Evolutionary conservation across 2,113 vertebrate genomes (phyloP), one percentile per base, ranked within the genome.

Genomic region (Panthera uncia): DNA sequence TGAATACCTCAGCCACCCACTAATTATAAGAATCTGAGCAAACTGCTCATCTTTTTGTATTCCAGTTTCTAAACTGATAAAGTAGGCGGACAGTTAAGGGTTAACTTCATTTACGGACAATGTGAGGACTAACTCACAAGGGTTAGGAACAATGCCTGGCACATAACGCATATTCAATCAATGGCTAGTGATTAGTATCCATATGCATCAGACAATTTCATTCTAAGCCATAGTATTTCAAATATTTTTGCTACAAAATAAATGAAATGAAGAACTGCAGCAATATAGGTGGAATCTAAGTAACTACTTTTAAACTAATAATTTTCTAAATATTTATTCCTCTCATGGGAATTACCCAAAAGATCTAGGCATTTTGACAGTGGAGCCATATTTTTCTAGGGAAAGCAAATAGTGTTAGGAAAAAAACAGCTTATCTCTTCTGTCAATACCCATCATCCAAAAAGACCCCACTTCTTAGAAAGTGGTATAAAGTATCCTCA

Each of bases 271-370:
- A 92, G 15, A 95, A 69, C 1, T 93, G 36, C 90, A 86, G 57
- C 21, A 74, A 87, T 11, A 89, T 25, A 66, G 29, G 33, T 68
- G 2, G 31, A 68, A 85, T n/a, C 5, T 80, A 66, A 84, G 18
- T 65, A 78, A 65, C 29, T 84, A 21, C 29, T 96, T 83, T 86
- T 89, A 80, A 94, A 57, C 48, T 96, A 78, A 3, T 73, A 86
- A 33, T 23, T 85, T 55, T 66, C 55, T 57, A 65, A 93, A 25
- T 12, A 93, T 19, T 86, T 57, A 74, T 74, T 81, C 25, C 38
- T 65, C 31, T 23, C 10, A 15, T 33, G 31, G 36, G 27, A 92
- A 84, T 1, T 27, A 68, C 4, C 48, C 14, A 78, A 74, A 57
- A 29, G 36, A 73, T 80, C 7, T 74, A 73, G n/a, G n/a, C 31